Evolutionary conservation across 2,113 vertebrate species (phyloP).

Genomic region (Propithecus coquereli): DNA sequence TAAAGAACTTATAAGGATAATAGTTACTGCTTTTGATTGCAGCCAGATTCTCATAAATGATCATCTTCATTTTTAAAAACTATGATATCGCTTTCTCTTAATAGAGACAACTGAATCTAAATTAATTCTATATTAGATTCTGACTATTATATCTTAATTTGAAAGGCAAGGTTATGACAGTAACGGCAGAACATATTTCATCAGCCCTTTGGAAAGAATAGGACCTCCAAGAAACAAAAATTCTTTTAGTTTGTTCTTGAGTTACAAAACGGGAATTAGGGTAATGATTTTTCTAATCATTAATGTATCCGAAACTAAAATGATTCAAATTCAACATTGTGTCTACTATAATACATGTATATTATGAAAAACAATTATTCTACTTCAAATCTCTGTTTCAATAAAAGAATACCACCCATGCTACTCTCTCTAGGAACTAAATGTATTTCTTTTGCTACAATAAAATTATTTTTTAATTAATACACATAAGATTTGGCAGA

Average conservation of each 20-base stretch:
- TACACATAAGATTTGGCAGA: neutral
- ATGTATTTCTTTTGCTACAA: neutral
- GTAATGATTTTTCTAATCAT: slow-evolving; percentile 48
- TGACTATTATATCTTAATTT: slow-evolving; percentile 76
- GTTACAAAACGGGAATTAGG: slow-evolving; percentile 34
- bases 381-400: slow-evolving; percentile 34
- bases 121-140: slow-evolving; percentile 79
- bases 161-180: slow-evolving; percentile 66
- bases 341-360: neutral
- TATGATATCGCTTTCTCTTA: slow-evolving; percentile 79
- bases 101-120: slow-evolving; percentile 72
- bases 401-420: slow-evolving; percentile 41
- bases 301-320: slow-evolving; percentile 21
- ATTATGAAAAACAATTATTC: slow-evolving; percentile 32
- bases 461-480: slow-evolving; percentile 46
- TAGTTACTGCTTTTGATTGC: slow-evolving; percentile 65
- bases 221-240: slow-evolving; percentile 33
- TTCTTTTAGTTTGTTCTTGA: slow-evolving; percentile 49
- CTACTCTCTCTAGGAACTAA: slow-evolving; percentile 29
- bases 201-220: slow-evolving; percentile 30
- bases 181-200: slow-evolving; percentile 52
- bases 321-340: slow-evolving; percentile 3
- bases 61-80: slow-evolving; percentile 75
- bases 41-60: slow-evolving; percentile 67
- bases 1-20: slow-evolving; percentile 71